Percentiles rank a stretch among this genome's conserved stretches.
Evolutionary conservation across 1,140 invertebrate genomes (phyloP).

Genomic region (Listronotus bonariensis): DNA sequence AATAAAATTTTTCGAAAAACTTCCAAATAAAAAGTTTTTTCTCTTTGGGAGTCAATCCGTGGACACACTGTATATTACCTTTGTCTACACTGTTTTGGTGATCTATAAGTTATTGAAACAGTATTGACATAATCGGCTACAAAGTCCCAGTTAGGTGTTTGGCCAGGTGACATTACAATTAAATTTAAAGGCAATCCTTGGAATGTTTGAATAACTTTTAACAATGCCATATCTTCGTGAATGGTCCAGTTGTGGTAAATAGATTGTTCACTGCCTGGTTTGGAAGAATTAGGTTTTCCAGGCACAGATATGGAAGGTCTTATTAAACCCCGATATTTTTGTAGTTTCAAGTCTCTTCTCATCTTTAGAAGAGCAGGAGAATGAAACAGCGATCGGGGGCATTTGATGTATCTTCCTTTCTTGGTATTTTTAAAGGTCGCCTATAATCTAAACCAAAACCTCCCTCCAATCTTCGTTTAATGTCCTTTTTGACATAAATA

Average conservation of each 20-base stretch:
- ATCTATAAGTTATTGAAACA: constrained; percentile 77
- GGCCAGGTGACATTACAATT: constrained; percentile 76
- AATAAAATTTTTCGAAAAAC: no score
- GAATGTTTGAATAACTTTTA: constrained; percentile 83
- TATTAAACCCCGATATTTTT: constrained; percentile 71
- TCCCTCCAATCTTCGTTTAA: constrained; percentile 69
- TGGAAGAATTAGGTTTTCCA: constrained; percentile 60
- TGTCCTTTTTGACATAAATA: constrained; percentile 80
- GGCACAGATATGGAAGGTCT: constrained; percentile 66
- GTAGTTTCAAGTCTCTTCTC: constrained; percentile 56
- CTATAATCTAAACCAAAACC: constrained; percentile 61
- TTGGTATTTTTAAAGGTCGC: constrained; percentile 66
- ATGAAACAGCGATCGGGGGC: constrained; percentile 86
- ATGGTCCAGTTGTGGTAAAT: constrained; percentile 83
- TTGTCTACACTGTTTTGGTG: constrained; percentile 85
- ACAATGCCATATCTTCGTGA: constrained; percentile 85
- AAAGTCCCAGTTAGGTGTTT: constrained; percentile 93
- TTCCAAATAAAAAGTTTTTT: no score
- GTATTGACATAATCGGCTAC: constrained; percentile 90
- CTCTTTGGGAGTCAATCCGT: no score
- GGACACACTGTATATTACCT: constrained; percentile 56
- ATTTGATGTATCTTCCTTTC: constrained; percentile 75
- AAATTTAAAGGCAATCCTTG: constrained; percentile 83
- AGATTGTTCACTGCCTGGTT: constrained; percentile 66
- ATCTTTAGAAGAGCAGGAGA: constrained; percentile 71